Percentiles rank a stretch among this genome's conserved stretches.
phyloP scores from a whole-genome alignment of 2,888 invertebrate species.

The Isoperla grammatica region DNA sequence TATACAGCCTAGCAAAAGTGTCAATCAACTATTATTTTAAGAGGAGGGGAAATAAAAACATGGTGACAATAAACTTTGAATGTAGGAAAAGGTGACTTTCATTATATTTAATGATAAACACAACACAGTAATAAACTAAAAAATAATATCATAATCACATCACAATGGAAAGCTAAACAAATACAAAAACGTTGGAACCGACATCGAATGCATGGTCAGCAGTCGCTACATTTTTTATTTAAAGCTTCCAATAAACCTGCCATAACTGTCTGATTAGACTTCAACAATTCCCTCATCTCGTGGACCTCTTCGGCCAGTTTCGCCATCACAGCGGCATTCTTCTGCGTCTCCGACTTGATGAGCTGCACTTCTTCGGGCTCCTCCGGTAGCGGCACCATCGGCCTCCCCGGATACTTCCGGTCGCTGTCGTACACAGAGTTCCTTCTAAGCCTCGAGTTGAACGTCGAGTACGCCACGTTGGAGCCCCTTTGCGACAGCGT shows the following conservation, averaged over 20 bases:
- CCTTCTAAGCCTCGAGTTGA: not conserved
- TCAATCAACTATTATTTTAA: too few relatives aligned
- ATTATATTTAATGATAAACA: too few relatives aligned
- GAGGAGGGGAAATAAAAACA: too few relatives aligned
- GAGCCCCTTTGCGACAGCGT: not conserved
- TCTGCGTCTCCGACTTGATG: not conserved
- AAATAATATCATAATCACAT: too few relatives aligned
- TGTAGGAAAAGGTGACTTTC: too few relatives aligned
- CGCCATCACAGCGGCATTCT: not conserved
- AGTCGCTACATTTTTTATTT: too few relatives aligned
- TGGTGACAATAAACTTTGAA: too few relatives aligned
- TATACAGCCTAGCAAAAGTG: too few relatives aligned
- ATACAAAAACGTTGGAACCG: too few relatives aligned
- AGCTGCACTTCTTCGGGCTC: not conserved
- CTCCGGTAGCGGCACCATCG: not conserved
- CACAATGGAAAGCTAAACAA: too few relatives aligned
- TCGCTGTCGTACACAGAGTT: not conserved
- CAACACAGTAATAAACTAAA: too few relatives aligned
- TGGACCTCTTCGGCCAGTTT: conserved; percentile 60
- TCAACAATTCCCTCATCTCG: conserved; percentile 51
- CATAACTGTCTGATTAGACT: not conserved
- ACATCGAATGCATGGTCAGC: too few relatives aligned
- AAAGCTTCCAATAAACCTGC: not conserved
- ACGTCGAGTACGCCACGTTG: not conserved
- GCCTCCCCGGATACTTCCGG: not conserved